Conservation (phyloP, 92 coral and sea anemone genomes). For the Paragorgia papillata region DNA sequence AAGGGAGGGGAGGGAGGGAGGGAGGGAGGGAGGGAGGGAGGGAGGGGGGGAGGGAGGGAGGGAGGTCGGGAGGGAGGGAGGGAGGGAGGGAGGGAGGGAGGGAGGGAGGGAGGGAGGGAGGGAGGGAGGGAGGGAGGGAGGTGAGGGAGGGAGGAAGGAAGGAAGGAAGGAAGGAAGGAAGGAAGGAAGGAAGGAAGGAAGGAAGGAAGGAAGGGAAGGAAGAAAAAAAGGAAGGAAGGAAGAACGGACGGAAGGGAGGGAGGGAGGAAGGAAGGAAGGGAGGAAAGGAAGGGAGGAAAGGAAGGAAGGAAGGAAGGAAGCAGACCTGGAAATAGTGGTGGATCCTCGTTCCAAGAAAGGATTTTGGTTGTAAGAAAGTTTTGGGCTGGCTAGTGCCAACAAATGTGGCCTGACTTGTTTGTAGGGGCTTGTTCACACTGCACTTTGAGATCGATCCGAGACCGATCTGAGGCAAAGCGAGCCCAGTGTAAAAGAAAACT, state of each 20-base stretch:
- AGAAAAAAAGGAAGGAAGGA: neutral
- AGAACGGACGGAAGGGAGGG: neutral
- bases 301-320: constrained; percentile 62
- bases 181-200: constrained; percentile 8
- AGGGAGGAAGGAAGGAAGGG: neutral
- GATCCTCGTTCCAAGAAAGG: too few species aligned
- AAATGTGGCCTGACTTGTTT: too few species aligned
- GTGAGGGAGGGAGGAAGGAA: neutral
- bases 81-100: neutral
- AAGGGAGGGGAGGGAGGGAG: neutral
- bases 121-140: neutral
- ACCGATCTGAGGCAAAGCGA: too few species aligned
- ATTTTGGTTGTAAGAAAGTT: too few species aligned
- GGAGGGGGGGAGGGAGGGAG: neutral
- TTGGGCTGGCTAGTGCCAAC: neutral
- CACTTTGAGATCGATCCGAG: too few species aligned
- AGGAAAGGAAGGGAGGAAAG: constrained; percentile 63
- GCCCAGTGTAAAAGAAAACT: too few species aligned
- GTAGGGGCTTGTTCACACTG: too few species aligned
- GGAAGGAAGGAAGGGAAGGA: neutral
- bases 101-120: neutral
- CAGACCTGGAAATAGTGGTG: too few species aligned
- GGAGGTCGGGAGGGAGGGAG: neutral
- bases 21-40: neutral
- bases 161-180: constrained; percentile 1